A percentile compares a stretch with the other conserved stretches of the same genome.
These are phyloP conservation scores for Tenthredo notha DNA, from an alignment of 2,888 invertebrate genomes.

Conservation along the genomic window DNA sequence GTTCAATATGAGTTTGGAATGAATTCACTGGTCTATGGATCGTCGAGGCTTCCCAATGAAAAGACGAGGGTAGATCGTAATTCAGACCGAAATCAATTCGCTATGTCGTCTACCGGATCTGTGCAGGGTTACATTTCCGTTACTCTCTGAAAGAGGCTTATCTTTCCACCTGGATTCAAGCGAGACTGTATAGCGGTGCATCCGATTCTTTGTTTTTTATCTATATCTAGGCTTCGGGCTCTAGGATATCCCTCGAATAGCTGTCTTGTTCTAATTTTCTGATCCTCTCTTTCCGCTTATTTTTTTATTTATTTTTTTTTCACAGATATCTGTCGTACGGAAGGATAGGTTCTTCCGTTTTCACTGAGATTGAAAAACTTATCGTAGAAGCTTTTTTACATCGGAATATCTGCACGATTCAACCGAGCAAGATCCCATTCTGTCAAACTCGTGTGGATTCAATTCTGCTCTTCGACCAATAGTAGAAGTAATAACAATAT, in stretches of 20 bases:
- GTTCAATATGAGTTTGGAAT: constrained; percentile 40
- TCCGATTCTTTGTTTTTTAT: constrained; percentile 13
- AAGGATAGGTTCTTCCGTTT: not conserved
- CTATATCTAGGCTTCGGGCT: not conserved
- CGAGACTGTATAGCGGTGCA: not conserved
- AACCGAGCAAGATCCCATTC: not conserved
- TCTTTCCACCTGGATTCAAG: constrained; percentile 34
- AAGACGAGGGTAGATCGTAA: constrained; percentile 27
- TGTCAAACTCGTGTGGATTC: not conserved
- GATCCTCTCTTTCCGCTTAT: not conserved
- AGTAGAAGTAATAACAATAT: constrained; percentile 24
- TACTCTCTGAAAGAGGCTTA: constrained; percentile 21
- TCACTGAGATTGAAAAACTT: not conserved
- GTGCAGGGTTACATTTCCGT: not conserved
- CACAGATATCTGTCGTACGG: not conserved
- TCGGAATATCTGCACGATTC: not conserved
- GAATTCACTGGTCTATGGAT: constrained; percentile 2
- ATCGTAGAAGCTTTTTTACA: constrained; percentile 19
- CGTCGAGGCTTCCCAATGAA: constrained; percentile 32
- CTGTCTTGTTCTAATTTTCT: constrained; percentile 13
- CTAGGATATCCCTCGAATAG: constrained; percentile 16
- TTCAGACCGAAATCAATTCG: constrained; percentile 43
- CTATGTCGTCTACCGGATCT: not conserved
- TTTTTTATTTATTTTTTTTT: not conserved
- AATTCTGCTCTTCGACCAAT: constrained; percentile 28